Evolutionary conservation across 2,888 invertebrate genomes (phyloP), one percentile per base, ranked within the genome.

Genomic region (Meiosimyza platycephala): DNA sequence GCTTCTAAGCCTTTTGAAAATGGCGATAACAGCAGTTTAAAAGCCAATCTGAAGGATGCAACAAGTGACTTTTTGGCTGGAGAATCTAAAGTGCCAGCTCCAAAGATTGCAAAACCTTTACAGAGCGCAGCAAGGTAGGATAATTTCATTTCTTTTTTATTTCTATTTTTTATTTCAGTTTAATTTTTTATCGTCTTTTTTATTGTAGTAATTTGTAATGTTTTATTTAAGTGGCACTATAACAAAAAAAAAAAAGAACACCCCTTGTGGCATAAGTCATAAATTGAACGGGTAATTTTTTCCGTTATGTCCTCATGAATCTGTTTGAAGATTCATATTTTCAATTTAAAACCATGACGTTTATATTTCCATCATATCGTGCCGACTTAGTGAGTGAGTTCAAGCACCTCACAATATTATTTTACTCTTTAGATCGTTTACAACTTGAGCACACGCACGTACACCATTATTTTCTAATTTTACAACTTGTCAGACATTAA

Each of bases 41-140:
- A 75, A 57, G 75, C 80, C 65, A 82, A 84, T 76, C 64, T 84
- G 5, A 86, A 86, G 80, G 82, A 84, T 77, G 86, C 85, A 71
- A 87, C 85, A 65, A 79, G 78, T 57, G 84, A 84, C 47, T 87
- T 87, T 69, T 80, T 87, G 52, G 81, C 80, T 66, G 81, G 81
- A 70, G 87, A 87, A 76, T 77, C 63, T 74, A 79, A 73, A 50
- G 64, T 51, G 80, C 9, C 40, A 40, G 50, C 68, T 9, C 59
- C 68, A 80, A 28, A 4, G 3, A 4, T 28, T 4, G 0, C 81
- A 81, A 68, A 78, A 78, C 74, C 77, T 2, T 40, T 40, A 77
- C 60, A 80, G 80, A 69, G 73, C 76, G 33, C 76, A 62, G 71
- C 75, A 73, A 79, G 80, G 80, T 79, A 80, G 75, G 76, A 59